Conservation (phyloP, 1,140 invertebrate species). For the Pantala flavescens region DNA sequence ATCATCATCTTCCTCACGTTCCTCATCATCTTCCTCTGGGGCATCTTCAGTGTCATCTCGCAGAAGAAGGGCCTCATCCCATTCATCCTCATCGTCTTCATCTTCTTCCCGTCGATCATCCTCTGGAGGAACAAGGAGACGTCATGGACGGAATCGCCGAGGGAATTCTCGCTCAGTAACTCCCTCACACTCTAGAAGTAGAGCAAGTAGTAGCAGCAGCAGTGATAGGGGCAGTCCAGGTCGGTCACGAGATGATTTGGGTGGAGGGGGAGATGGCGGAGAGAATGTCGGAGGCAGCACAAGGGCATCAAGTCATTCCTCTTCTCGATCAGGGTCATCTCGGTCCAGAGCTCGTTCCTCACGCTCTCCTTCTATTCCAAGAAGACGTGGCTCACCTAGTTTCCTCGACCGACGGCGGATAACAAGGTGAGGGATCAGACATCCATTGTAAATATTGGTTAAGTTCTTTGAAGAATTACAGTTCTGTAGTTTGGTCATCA, state of each 20-base stretch:
- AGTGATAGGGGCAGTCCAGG: neutral
- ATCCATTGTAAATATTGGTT: neutral
- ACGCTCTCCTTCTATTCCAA: constrained; percentile 73
- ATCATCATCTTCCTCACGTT: neutral
- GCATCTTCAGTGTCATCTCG: neutral
- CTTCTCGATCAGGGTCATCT: neutral
- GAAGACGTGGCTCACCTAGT: constrained; percentile 78
- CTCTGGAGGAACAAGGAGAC: neutral
- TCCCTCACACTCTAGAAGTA: neutral
- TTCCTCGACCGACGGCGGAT: constrained; percentile 80
- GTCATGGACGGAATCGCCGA: neutral
- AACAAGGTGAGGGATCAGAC: constrained; percentile 59
- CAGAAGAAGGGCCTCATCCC: neutral
- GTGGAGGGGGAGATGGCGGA: neutral
- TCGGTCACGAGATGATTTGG: neutral
- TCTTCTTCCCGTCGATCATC: neutral
- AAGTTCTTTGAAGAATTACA: too few relatives aligned
- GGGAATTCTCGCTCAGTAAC: neutral
- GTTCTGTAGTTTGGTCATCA: too few relatives aligned
- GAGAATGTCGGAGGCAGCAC: neutral
- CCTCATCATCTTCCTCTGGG: neutral
- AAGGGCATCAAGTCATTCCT: neutral
- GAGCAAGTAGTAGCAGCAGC: neutral
- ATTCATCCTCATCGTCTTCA: neutral
- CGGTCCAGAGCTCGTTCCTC: constrained; percentile 30